Evolutionary conservation across 2,888 invertebrate species (phyloP).

Genomic region (Dendrolimus houi): DNA sequence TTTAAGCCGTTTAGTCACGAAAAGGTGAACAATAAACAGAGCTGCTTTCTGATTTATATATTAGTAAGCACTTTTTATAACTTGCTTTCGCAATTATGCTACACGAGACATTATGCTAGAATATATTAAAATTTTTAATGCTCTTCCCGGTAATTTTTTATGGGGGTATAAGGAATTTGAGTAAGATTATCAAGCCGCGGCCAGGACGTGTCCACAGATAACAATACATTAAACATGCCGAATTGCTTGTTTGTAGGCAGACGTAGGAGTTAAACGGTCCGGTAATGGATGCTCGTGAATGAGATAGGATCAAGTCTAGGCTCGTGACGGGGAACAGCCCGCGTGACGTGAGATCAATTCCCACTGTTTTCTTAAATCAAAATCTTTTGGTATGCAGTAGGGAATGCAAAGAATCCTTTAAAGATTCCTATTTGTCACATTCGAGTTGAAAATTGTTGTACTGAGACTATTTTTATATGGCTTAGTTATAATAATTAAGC

Average conservation of each 20-base stretch:
- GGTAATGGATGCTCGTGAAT: slow-evolving; percentile 35
- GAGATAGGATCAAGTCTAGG: slow-evolving; percentile 34
- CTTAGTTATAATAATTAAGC: too few species aligned
- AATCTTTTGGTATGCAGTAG: slow-evolving; percentile 33
- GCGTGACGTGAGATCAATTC: slow-evolving; percentile 12
- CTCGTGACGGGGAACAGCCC: slow-evolving; percentile 35
- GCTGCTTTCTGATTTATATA: too few species aligned
- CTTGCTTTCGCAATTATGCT: too few species aligned
- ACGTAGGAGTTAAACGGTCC: slow-evolving; percentile 21
- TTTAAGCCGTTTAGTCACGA: too few species aligned
- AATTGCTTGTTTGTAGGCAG: slow-evolving; percentile 17
- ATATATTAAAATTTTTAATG: neutral
- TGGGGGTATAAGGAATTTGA: slow-evolving; percentile 7
- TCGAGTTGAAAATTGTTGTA: too few species aligned
- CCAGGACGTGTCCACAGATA: slow-evolving; percentile 17
- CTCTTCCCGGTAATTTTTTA: slow-evolving; percentile 1
- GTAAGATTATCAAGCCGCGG: slow-evolving; percentile 3
- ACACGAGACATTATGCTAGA: too few species aligned
- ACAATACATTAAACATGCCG: slow-evolving; percentile 25
- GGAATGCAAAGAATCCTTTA: neutral
- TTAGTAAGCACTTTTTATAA: too few species aligned
- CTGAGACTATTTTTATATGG: too few species aligned
- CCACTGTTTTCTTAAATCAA: slow-evolving; percentile 8
- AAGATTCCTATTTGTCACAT: too few species aligned
- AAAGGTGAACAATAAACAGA: too few species aligned